A percentile compares a stretch with the other conserved stretches of the same genome.
Conservation (phyloP, 1,140 invertebrate genomes). For the Trachymyrmex septentrionalis region DNA sequence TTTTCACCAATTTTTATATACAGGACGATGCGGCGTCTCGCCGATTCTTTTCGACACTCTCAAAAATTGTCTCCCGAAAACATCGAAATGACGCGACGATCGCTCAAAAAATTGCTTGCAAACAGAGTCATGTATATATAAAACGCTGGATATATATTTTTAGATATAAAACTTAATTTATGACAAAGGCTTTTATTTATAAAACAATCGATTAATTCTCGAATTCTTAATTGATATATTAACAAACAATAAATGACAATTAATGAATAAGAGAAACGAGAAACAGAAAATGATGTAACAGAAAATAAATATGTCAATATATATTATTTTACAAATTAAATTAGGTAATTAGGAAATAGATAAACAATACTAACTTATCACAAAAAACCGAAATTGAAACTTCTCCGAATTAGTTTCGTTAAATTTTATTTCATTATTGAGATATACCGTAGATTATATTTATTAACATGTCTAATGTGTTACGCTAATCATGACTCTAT, state of each 20-base stretch:
- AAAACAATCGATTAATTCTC: neutral
- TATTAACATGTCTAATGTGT: slow-evolving; percentile 22
- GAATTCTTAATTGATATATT: neutral
- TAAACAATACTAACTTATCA: neutral
- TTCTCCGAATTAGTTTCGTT: neutral
- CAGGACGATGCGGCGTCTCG: neutral
- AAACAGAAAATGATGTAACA: neutral
- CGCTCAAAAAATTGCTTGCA: slow-evolving; percentile 9
- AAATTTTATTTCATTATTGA: neutral
- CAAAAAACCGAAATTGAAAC: neutral
- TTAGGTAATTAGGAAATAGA: neutral
- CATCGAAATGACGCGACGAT: slow-evolving; percentile 1
- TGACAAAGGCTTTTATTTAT: neutral
- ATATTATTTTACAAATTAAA: slow-evolving; percentile 11
- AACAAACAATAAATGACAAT: slow-evolving; percentile 3
- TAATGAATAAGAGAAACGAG: neutral
- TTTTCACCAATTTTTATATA: slow-evolving; percentile 41
- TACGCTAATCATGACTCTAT: slow-evolving; percentile 5
- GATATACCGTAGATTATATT: slow-evolving; percentile 22
- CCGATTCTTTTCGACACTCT: slow-evolving; percentile 26
- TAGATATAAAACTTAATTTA: slow-evolving; percentile 25
- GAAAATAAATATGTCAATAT: neutral
- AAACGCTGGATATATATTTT: slow-evolving; percentile 6
- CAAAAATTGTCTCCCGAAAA: neutral
- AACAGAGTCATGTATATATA: slow-evolving; percentile 27